Evolutionary conservation across 2,888 invertebrate species (phyloP).

Genomic region (Lamellibrachia columna): DNA sequence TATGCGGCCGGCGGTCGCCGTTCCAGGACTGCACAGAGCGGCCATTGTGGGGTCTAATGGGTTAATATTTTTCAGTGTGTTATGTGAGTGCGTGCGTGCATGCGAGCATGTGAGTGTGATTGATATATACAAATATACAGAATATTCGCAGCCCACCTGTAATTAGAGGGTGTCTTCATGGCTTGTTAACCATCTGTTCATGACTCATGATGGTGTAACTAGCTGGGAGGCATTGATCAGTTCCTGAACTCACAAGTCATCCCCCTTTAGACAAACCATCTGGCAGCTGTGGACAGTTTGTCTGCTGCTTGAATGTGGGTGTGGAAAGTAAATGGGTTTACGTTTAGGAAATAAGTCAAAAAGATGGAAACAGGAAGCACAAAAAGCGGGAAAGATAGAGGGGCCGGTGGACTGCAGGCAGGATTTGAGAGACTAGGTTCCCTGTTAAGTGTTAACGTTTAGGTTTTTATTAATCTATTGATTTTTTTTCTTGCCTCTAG

Average conservation of each 20-base stretch:
- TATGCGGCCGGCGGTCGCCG: no score
- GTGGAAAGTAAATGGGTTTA: background rate
- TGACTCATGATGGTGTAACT: background rate
- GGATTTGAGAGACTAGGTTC: background rate
- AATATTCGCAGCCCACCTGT: background rate
- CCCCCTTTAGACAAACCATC: background rate
- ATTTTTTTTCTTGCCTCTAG: no score
- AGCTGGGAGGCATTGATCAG: background rate
- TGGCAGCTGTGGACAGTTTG: background rate
- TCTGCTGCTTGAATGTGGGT: background rate
- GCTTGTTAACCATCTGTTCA: background rate
- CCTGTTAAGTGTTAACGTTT: no score
- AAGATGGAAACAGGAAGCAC: background rate
- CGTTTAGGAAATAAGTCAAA: background rate
- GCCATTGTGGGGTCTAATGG: no score
- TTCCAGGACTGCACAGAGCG: no score
- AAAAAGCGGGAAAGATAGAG: background rate
- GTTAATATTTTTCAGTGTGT: no score
- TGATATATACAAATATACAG: no score
- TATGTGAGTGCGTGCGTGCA: no score
- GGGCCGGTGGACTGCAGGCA: background rate
- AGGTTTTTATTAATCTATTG: no score
- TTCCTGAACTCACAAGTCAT: background rate
- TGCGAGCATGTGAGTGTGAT: no score
- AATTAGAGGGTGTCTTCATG: background rate